These are phyloP conservation scores for Odontesthes bonariensis DNA, from an alignment of 2,113 vertebrate species.

Conservation along the genomic window DNA sequence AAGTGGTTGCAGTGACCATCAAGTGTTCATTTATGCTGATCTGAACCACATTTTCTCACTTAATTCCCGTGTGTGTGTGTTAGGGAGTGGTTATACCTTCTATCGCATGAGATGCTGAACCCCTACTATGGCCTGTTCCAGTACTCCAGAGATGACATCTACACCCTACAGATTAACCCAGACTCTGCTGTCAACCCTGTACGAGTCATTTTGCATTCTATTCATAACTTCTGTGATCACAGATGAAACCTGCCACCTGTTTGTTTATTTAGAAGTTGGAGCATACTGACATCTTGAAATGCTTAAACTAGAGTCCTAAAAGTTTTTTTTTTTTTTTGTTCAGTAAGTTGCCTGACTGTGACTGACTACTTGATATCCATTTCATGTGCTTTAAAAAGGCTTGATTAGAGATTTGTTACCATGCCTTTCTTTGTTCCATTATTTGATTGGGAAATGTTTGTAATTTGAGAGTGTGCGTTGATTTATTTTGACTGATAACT, in stretches of 20 bases:
- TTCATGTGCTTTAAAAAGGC: too few species aligned
- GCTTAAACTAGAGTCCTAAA: too few species aligned
- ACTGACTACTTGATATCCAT: too few species aligned
- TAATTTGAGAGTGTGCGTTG: too few species aligned
- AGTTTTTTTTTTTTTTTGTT: too few species aligned
- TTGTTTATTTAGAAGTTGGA: too few species aligned
- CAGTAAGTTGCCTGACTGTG: too few species aligned
- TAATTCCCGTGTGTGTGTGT: slow-evolving; percentile 27
- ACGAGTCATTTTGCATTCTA: slow-evolving; percentile 24
- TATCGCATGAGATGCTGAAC: slow-evolving; percentile 99
- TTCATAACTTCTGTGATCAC: not conserved
- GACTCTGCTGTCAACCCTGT: slow-evolving; percentile 99
- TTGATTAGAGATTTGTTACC: too few species aligned
- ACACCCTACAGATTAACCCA: slow-evolving; percentile 97
- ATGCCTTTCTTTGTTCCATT: too few species aligned
- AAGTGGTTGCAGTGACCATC: not conserved
- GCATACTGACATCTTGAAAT: too few species aligned
- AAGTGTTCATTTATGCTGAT: not conserved
- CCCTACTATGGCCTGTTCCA: slow-evolving; percentile 99
- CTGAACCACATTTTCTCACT: not conserved
- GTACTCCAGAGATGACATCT: slow-evolving; percentile 98
- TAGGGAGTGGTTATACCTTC: slow-evolving; percentile 97
- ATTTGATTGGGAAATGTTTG: too few species aligned
- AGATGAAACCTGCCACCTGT: not conserved
- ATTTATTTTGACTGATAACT: too few species aligned